Evolutionary conservation across 2,888 invertebrate genomes (phyloP), one percentile per base, ranked within the genome.

Genomic region (Mystacides longicornis): DNA sequence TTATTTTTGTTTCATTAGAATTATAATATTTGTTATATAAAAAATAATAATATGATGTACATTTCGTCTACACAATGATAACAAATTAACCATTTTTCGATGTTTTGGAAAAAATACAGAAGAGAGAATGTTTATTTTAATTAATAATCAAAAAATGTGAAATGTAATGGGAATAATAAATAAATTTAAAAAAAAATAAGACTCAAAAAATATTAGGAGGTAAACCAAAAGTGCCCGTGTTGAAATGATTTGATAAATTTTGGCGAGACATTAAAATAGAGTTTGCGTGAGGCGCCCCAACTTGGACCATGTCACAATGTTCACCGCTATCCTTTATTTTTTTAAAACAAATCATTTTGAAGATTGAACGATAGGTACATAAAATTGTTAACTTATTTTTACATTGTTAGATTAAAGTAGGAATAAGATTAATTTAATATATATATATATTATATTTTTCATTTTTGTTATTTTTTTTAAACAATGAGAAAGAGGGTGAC

Each of bases 181-280:
- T n/a, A n/a, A 33, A 49, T 21, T 45, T 51, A 43, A 77, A 76
- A 76, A 75, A 75, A 75, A 77, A 58, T 45, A 60, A 60, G 60
- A 60, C 60, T 60, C 56, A 54, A 51, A 61, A 37, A 37, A 7
- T 27, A 27, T 27, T 27, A 27, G 11, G 11, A 27, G 7, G 3
- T 16, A 60, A 77, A 77, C 77, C 77, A 75, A 77, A 77, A 77
- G 77, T 77, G 77, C 77, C 77, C 77, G 75, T 76, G 37, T 37
- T 76, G 75, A 75, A 71, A 75, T 76, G 75, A 77, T 75, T 75
- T 75, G 58, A 60, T 42, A 51, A 60, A 49, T 60, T 60, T 61
- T 55, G 60, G 57, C 57, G 48, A 60, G 37, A 37, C 14, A 37
- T 27, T 27, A 49, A 19, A 51, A 51, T 43, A 23, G 46, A 46